A percentile compares a stretch with the other conserved stretches of the same genome.
phyloP scores from a whole-genome alignment of 37 sponge, comb jelly and placozoan species.

The Axinella damicornis region DNA sequence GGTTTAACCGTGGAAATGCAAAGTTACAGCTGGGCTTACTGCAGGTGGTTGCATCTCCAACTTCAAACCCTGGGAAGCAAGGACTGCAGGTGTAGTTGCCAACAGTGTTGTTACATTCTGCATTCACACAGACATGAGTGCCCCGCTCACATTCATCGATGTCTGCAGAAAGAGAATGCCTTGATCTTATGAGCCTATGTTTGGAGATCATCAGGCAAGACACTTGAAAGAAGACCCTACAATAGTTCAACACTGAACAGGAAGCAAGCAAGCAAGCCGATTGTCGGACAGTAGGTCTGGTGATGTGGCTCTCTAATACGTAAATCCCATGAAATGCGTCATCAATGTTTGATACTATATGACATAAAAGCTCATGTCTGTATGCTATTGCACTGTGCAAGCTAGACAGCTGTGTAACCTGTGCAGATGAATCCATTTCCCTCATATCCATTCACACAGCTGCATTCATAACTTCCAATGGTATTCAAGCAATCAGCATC shows the following conservation, averaged over 20 bases:
- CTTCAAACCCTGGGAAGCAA: no score
- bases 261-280: no score
- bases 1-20: no score
- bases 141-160: slow-evolving; percentile 39
- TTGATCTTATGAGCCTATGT: no score
- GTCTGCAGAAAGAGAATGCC: slow-evolving; percentile 14
- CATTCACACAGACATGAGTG: slow-evolving; percentile 16
- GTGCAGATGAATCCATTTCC: slow-evolving; percentile 45
- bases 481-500: slow-evolving; percentile 5
- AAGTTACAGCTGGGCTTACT: background rate
- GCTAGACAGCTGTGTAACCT: background rate
- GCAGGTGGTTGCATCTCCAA: background rate
- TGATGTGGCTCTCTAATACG: background rate
- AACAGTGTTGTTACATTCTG: slow-evolving; percentile 18
- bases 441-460: slow-evolving; percentile 43
- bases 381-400: no score
- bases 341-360: no score
- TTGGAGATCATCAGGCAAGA: no score
- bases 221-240: no score
- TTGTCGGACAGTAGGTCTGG: background rate
- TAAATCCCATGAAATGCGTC: background rate
- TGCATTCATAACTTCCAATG: slow-evolving; percentile 26
- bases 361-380: no score
- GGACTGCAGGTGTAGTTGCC: slow-evolving; percentile 19
- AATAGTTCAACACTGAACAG: no score